Percentiles rank a stretch among this genome's conserved stretches.
Evolutionary conservation across 1,140 invertebrate genomes (phyloP).

Genomic region (Anadara kagoshimensis): DNA sequence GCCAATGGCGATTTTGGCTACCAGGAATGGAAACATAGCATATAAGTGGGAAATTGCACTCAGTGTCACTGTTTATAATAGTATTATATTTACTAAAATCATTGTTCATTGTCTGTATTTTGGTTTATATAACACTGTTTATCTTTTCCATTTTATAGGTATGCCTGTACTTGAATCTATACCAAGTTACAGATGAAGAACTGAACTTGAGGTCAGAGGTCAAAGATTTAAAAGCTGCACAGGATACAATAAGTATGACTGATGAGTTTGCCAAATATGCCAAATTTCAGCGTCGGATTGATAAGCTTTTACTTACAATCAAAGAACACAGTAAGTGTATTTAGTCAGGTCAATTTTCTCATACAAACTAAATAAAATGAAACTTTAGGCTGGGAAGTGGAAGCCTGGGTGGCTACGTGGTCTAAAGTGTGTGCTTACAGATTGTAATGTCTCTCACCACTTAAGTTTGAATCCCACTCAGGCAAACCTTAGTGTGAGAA

Average conservation of each 20-base stretch:
- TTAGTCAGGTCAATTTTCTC: too few relatives aligned
- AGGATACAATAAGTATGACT: constrained; percentile 52
- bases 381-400: too few relatives aligned
- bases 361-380: too few relatives aligned
- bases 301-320: constrained; percentile 49
- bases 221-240: constrained; percentile 55
- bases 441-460: too few relatives aligned
- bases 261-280: constrained; percentile 63
- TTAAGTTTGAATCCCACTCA: too few relatives aligned
- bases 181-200: constrained; percentile 49
- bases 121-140: neutral
- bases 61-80: neutral
- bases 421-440: too few relatives aligned
- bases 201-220: constrained; percentile 52
- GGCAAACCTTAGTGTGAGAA: too few relatives aligned
- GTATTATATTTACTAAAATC: neutral
- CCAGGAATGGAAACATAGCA: too few relatives aligned
- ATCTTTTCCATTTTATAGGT: constrained; percentile 5
- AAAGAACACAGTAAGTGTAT: constrained; percentile 49
- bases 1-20: too few relatives aligned
- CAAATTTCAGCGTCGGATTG: constrained; percentile 57
- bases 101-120: neutral
- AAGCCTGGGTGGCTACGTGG: too few relatives aligned
- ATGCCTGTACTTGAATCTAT: constrained; percentile 46
- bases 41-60: constrained; percentile 6